These are phyloP conservation scores for Piscicola geometra DNA, from an alignment of 2,888 invertebrate genomes.

Conservation along the genomic window DNA sequence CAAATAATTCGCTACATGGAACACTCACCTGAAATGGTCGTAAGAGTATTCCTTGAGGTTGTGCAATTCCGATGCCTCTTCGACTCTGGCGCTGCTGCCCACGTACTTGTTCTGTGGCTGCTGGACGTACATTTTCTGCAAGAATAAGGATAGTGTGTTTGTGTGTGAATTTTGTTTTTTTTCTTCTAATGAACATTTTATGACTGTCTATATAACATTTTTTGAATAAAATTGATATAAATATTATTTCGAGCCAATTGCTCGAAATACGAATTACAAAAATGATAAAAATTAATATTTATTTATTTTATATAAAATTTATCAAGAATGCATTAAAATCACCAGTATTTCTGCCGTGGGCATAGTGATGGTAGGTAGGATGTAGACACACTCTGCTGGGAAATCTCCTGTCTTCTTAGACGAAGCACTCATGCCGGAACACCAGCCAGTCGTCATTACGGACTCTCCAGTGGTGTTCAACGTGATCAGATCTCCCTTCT, in stretches of 20 bases:
- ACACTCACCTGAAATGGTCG: slow-evolving; percentile 73
- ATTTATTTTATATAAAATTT: not conserved
- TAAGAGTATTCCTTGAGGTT: slow-evolving; percentile 88
- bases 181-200: not conserved
- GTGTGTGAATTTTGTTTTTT: no score
- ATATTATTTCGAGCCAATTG: not conserved
- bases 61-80: slow-evolving; percentile 54
- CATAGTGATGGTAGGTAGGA: slow-evolving; percentile 86
- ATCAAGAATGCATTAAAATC: no score
- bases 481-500: slow-evolving; percentile 86
- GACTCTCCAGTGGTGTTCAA: slow-evolving; percentile 73
- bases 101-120: slow-evolving; percentile 49
- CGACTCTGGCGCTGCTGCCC: slow-evolving; percentile 39
- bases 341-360: slow-evolving; percentile 84
- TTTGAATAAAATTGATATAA: not conserved
- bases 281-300: not conserved
- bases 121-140: slow-evolving; percentile 55
- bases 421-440: slow-evolving; percentile 54
- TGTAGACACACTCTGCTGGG: slow-evolving; percentile 94
- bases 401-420: slow-evolving; percentile 79
- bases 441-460: slow-evolving; percentile 70
- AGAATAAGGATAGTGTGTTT: not conserved
- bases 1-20: not conserved
- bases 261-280: not conserved
- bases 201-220: not conserved